Base-by-base conservation (phyloP, 2,113 vertebrate genomes). In the Sterna hirundo region DNA sequence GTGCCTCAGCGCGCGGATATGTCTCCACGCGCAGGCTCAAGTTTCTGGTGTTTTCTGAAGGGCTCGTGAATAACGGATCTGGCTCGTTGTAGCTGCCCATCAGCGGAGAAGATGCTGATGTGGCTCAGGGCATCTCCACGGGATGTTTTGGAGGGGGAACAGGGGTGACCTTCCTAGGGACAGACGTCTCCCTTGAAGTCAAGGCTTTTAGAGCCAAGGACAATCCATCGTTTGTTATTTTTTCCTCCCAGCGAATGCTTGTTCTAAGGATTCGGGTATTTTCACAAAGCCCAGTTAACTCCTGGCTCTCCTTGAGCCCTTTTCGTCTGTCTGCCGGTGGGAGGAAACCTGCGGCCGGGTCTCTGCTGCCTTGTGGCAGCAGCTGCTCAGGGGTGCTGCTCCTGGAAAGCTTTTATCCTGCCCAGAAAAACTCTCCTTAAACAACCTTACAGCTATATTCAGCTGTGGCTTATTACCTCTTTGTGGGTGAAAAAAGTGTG, bases 81-180 rank as follows among this genome's bases (percentile, higher is more conserved):
- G 22, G 10, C n/a, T 93, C 0, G 3, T 16, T 40, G 0, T 10
- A n/a, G 0, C 16, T 25, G 36, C 26, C 16, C 10, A 2, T 82
- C 29, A 17, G 0, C 0, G 0, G 6, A 10, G 60, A 2, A 52
- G 60, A 17, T 2, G 2, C 34, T 82, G 36, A 4, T 42, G 61
- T 54, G n/a, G n/a, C 47, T 54, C 2, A 1, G 15, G 46, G 19
- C 40, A 36, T 54, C 75, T 46, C 68, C 27, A 17, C 0, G 0
- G 71, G 17, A 4, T 47, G 36, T 47, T 66, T 44, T 60, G 26
- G 13, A 65, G 32, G 38, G 11, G 21, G 30, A 36, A 7, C 19
- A 65, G n/a, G 38, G 11, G 18, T 36, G 34, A 8, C 22, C 14
- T 72, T 70, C 19, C 44, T 21, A 23, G 26, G 44, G 44, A 68